Conservation (phyloP, 2,113 vertebrate genomes). For the Malurus melanocephalus region DNA sequence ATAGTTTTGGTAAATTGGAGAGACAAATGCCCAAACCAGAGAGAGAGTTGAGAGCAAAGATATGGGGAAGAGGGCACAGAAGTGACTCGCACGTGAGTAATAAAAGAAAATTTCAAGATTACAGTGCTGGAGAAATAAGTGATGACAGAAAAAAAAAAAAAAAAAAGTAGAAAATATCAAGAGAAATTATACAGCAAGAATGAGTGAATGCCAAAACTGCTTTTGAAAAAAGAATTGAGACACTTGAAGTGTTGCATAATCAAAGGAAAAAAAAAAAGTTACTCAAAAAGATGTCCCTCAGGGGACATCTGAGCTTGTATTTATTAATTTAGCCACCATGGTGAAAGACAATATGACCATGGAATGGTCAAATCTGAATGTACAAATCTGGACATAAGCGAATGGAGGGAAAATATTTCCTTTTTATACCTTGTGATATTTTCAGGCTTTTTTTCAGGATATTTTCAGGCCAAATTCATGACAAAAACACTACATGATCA, state of each 20-base stretch:
- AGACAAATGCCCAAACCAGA: not conserved
- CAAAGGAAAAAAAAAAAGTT: not conserved
- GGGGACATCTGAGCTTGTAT: not conserved
- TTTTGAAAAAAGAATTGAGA: not conserved
- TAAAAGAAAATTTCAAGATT: not conserved
- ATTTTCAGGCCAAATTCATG: not conserved
- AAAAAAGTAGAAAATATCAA: not conserved
- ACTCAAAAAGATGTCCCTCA: not conserved
- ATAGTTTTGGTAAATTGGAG: not conserved
- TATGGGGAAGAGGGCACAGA: rapidly evolving
- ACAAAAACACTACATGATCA: not conserved
- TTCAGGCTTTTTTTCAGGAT: not conserved
- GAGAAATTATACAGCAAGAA: not conserved
- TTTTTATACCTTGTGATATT: not conserved
- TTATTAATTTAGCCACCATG: not conserved
- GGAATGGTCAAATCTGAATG: too few species aligned
- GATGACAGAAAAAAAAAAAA: not conserved
- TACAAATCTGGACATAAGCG: not conserved
- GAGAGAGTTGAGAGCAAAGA: not conserved
- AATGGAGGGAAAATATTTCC: not conserved
- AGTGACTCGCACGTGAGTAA: not conserved
- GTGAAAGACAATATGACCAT: not conserved
- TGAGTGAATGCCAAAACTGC: not conserved
- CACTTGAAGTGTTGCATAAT: not conserved
- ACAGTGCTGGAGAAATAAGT: not conserved